Evolutionary conservation across 2,797 vertebrate genomes (phyloP).

Genomic region (Sebastes trivittatus): DNA sequence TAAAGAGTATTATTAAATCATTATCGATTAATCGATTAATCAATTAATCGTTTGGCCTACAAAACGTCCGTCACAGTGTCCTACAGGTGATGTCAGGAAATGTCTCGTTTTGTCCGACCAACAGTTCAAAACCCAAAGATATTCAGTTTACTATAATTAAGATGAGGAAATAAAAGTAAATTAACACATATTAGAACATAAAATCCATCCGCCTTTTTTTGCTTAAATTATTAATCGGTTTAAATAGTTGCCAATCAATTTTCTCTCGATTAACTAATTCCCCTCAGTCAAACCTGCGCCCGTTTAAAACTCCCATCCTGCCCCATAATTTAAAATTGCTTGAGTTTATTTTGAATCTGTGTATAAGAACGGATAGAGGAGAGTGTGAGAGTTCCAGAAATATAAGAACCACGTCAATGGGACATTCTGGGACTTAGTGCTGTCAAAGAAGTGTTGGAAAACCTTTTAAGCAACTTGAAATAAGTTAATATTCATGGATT

Average conservation of each 20-base stretch:
- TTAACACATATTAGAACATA: not conserved
- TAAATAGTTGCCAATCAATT: not conserved
- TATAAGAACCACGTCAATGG: not conserved
- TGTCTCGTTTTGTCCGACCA: too few relatives aligned
- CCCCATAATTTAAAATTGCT: not conserved
- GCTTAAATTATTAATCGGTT: not conserved
- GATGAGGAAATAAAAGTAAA: not conserved
- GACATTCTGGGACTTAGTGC: not conserved
- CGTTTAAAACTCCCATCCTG: not conserved
- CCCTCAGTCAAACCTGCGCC: not conserved
- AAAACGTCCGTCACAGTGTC: too few relatives aligned
- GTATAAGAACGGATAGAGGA: not conserved
- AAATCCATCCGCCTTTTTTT: not conserved
- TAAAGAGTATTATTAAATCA: not conserved
- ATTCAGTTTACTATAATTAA: not conserved
- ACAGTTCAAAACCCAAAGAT: too few relatives aligned
- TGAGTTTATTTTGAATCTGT: not conserved
- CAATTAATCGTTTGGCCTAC: not conserved
- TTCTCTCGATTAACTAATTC: not conserved
- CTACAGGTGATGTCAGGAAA: too few relatives aligned
- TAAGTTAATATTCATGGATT: not conserved
- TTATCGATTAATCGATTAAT: not conserved
- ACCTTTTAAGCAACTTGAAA: not conserved
- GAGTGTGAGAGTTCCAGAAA: not conserved
- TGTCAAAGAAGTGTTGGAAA: not conserved